phyloP scores from a whole-genome alignment of 2,888 invertebrate species.

The Lycaena phlaeas region DNA sequence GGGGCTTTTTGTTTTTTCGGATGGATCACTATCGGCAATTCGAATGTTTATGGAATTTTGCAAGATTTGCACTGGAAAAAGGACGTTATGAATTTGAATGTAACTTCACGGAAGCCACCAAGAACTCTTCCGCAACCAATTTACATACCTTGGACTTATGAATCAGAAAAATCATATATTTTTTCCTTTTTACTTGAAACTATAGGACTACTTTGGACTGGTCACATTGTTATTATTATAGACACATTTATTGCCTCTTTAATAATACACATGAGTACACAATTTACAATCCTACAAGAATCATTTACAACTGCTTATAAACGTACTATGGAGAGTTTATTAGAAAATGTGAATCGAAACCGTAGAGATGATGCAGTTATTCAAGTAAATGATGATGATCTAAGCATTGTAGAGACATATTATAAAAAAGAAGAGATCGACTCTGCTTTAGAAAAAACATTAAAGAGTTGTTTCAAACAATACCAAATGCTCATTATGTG shows the following conservation, averaged over 20 bases:
- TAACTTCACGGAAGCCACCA: constrained; percentile 30
- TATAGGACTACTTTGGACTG: constrained; percentile 57
- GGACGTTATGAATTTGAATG: constrained; percentile 36
- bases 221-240: constrained; percentile 60
- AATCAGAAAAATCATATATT: constrained; percentile 42
- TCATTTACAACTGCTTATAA: constrained; percentile 49
- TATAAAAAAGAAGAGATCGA: constrained; percentile 41
- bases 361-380: constrained; percentile 18
- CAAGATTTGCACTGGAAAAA: constrained; percentile 52
- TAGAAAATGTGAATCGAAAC: constrained; percentile 21
- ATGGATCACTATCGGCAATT: constrained; percentile 57
- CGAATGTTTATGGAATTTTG: constrained; percentile 48
- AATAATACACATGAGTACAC: constrained; percentile 58
- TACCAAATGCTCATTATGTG: constrained; percentile 55
- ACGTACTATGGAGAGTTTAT: constrained; percentile 38
- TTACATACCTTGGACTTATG: constrained; percentile 62
- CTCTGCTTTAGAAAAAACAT: constrained; percentile 35
- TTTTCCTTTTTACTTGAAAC: constrained; percentile 52
- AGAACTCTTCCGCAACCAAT: constrained; percentile 58
- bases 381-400: constrained; percentile 16
- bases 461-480: constrained; percentile 49
- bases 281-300: constrained; percentile 50
- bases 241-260: constrained; percentile 61
- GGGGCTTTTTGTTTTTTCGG: constrained; percentile 53
- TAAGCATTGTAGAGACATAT: constrained; percentile 33